phyloP scores from a whole-genome alignment of 2,797 vertebrate genomes.

The Clarias laeviceps region DNA sequence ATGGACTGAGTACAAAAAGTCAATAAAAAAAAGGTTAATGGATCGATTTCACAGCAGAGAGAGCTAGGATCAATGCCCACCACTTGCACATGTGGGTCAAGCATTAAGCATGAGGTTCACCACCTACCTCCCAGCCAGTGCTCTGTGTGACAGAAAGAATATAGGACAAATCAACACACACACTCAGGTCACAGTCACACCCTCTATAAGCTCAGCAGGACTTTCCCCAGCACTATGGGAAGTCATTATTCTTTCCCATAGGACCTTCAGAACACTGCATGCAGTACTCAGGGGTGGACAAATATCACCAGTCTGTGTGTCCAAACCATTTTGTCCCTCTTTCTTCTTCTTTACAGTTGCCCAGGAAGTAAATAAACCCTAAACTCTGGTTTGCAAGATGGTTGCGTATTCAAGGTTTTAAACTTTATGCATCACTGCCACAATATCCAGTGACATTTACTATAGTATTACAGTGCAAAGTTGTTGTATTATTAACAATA shows the following conservation, averaged over 20 bases:
- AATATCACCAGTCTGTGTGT: neutral
- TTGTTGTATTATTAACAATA: neutral
- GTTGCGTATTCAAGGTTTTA: neutral
- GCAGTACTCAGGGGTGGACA: slow-evolving; percentile 8
- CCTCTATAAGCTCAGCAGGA: slow-evolving; percentile 18
- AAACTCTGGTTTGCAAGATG: neutral
- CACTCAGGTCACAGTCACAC: slow-evolving; percentile 44
- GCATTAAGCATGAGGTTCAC: slow-evolving; percentile 84
- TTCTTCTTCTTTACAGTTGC: neutral
- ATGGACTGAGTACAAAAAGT: slow-evolving; percentile 47
- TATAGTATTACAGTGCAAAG: neutral
- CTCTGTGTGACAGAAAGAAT: slow-evolving; percentile 99
- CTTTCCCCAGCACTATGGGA: slow-evolving; percentile 25
- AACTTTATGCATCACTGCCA: neutral
- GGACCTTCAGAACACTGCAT: neutral
- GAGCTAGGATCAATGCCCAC: slow-evolving; percentile 80
- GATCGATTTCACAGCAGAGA: slow-evolving; percentile 84
- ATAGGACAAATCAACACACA: slow-evolving; percentile 75
- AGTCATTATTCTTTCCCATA: neutral
- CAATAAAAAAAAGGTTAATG: slow-evolving; percentile 84
- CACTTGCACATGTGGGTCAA: slow-evolving; percentile 92
- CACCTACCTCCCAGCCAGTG: slow-evolving; percentile 99
- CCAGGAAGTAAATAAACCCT: slow-evolving; percentile 4
- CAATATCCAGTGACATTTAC: neutral
- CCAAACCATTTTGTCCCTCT: too few relatives aligned